These are phyloP conservation scores for Taxidea taxus DNA, from an alignment of 2,113 vertebrate genomes.

Conservation along the genomic window DNA sequence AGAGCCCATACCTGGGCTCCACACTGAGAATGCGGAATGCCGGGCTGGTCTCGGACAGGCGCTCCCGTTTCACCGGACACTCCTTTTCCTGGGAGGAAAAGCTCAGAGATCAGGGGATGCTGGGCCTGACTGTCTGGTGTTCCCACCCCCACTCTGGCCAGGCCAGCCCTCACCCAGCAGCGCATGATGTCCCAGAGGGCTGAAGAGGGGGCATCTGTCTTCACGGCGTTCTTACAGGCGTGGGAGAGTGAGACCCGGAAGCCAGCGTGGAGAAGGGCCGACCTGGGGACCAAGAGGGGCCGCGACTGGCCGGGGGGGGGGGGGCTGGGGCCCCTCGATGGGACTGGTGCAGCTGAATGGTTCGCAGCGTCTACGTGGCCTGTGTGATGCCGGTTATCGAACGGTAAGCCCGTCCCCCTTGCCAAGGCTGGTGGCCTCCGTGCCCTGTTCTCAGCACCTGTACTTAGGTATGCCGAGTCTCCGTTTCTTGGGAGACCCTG, in stretches of 20 bases:
- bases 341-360: too few species aligned
- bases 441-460: background rate
- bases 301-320: background rate
- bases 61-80: conserved; percentile 91
- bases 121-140: background rate
- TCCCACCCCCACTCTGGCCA: fast-evolving
- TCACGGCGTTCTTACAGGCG: conserved; percentile 90
- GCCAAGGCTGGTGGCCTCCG: background rate
- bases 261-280: conserved; percentile 91
- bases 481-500: background rate
- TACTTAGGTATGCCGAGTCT: background rate
- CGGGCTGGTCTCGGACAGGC: conserved; percentile 87
- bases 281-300: conserved; percentile 80
- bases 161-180: conserved; percentile 88
- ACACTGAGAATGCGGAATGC: conserved; percentile 88
- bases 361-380: fast-evolving
- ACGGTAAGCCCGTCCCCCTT: background rate
- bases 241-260: conserved; percentile 93
- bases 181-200: conserved; percentile 95
- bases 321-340: fast-evolving
- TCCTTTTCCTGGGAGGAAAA: conserved; percentile 84
- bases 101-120: background rate
- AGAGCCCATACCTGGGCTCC: conserved; percentile 84
- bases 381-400: fast-evolving
- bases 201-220: conserved; percentile 77